Percentiles rank a stretch among this genome's conserved stretches.
These are phyloP conservation scores for Physocephala rufipes DNA, from an alignment of 2,888 invertebrate species.

Conservation along the genomic window DNA sequence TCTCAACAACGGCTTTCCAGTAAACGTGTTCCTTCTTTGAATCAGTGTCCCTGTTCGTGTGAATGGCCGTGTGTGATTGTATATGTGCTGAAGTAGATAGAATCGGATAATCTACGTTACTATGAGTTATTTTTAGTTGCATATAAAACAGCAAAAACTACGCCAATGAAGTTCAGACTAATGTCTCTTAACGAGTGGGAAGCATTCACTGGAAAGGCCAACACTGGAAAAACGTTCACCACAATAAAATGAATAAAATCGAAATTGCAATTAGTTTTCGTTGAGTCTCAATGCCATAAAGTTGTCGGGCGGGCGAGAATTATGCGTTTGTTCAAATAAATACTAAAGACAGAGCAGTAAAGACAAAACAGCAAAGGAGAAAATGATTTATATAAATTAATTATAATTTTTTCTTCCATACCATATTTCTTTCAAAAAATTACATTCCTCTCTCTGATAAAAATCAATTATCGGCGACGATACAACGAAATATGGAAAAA, in stretches of 20 bases:
- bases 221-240: conserved; percentile 46
- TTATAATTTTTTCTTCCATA: neutral
- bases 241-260: conserved; percentile 52
- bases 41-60: neutral
- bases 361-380: too few relatives aligned
- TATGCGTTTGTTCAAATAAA: conserved; percentile 29
- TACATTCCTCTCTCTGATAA: neutral
- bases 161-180: neutral
- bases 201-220: conserved; percentile 27
- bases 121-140: conserved; percentile 45
- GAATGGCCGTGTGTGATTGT: conserved; percentile 9
- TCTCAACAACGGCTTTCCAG: conserved; percentile 3
- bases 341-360: too few relatives aligned
- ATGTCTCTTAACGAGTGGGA: neutral
- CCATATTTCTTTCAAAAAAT: neutral
- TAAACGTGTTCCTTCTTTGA: neutral
- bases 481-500: neutral
- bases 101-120: too few relatives aligned
- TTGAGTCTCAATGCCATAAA: conserved; percentile 62
- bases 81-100: too few relatives aligned
- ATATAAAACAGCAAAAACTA: neutral
- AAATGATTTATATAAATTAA: conserved; percentile 3
- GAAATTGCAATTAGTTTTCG: conserved; percentile 64
- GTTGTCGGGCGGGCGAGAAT: conserved; percentile 48
- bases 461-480: too few relatives aligned